These are phyloP conservation scores for Gobio occitaniae DNA, from an alignment of 2,797 vertebrate species.

Conservation along the genomic window DNA sequence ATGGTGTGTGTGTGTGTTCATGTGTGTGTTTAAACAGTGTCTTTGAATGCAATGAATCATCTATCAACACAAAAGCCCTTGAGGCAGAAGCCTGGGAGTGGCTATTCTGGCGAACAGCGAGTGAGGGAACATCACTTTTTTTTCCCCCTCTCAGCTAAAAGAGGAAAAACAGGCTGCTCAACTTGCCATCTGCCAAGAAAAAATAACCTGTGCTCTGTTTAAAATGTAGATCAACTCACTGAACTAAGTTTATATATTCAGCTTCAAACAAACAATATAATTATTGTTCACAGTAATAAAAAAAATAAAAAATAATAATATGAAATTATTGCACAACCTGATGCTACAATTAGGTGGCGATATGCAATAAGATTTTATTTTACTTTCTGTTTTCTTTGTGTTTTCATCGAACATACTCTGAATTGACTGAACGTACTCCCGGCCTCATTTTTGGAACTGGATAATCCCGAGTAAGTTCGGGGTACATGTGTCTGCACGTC, in stretches of 20 bases:
- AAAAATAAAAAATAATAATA: no score
- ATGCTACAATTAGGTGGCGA: no score
- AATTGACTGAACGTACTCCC: no score
- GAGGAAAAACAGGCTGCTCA: constrained; percentile 2
- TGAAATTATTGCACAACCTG: no score
- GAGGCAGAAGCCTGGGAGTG: constrained; percentile 18
- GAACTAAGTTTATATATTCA: neutral
- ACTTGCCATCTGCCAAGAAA: neutral
- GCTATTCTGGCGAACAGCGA: neutral
- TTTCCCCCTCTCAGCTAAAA: neutral
- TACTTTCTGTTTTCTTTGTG: no score
- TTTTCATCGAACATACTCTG: no score
- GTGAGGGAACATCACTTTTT: neutral
- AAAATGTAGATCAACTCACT: neutral
- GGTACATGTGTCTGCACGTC: no score
- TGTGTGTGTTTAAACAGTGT: neutral
- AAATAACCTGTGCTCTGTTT: neutral
- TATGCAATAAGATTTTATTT: no score
- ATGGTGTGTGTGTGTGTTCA: neutral
- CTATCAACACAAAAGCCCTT: constrained; percentile 10
- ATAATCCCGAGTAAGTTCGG: no score
- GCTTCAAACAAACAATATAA: no score
- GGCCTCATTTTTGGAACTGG: no score
- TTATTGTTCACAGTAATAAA: no score
- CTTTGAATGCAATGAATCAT: constrained; percentile 17